Percentiles rank a stretch among this genome's conserved stretches.
These are phyloP conservation scores for Sesamia nonagrioides DNA, from an alignment of 1,140 invertebrate genomes.

Conservation along the genomic window DNA sequence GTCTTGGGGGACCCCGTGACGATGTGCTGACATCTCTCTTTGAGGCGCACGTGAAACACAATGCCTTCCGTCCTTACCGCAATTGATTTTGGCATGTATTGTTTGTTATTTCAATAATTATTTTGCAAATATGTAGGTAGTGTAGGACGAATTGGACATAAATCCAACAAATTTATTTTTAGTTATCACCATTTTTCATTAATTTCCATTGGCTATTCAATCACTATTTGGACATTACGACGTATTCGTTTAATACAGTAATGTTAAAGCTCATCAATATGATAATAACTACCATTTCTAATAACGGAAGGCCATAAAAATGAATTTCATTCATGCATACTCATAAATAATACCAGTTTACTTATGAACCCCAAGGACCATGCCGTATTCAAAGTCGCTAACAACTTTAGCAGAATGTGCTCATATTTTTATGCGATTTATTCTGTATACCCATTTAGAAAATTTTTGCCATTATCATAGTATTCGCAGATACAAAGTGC, in stretches of 20 bases:
- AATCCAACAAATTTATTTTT: too few relatives aligned
- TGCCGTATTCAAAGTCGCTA: not conserved
- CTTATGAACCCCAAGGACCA: slow-evolving; percentile 5
- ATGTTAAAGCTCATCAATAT: not conserved
- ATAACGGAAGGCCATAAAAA: slow-evolving; percentile 5
- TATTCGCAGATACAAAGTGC: slow-evolving; percentile 1
- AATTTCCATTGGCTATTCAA: too few relatives aligned
- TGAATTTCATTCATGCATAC: not conserved
- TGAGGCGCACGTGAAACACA: too few relatives aligned
- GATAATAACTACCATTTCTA: slow-evolving; percentile 7
- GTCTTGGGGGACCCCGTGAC: too few relatives aligned
- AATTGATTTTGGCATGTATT: too few relatives aligned
- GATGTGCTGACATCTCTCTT: too few relatives aligned
- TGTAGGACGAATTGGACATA: too few relatives aligned
- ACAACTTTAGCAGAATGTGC: not conserved
- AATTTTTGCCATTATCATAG: not conserved
- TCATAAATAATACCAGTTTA: slow-evolving; percentile 15
- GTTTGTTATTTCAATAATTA: too few relatives aligned
- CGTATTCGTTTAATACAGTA: not conserved
- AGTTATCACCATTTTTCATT: too few relatives aligned
- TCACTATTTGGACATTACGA: not conserved
- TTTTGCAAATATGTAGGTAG: too few relatives aligned
- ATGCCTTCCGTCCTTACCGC: too few relatives aligned
- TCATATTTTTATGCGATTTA: slow-evolving; percentile 14
- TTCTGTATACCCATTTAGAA: not conserved